Conservation (phyloP, 2,113 vertebrate genomes). For the Anthoscopus minutus region DNA sequence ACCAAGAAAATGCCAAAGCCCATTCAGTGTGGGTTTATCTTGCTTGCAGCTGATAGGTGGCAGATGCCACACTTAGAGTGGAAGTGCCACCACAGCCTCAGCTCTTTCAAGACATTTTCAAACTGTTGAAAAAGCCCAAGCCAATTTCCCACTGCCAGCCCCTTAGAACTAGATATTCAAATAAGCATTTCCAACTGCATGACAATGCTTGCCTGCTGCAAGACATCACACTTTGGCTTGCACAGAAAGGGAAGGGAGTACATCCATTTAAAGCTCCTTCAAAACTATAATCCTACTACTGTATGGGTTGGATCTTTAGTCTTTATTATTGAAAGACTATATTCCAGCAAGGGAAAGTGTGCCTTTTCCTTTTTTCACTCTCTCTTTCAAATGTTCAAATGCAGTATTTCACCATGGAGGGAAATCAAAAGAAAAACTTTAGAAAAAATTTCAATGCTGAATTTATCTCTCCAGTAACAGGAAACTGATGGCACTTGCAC, state of each 20-base stretch:
- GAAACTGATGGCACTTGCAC: neutral
- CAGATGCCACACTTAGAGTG: neutral
- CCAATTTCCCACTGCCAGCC: neutral
- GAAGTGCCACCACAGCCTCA: neutral
- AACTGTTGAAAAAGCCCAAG: neutral
- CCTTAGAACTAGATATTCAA: neutral
- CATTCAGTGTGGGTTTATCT: neutral
- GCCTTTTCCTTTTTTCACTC: neutral
- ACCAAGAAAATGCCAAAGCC: neutral
- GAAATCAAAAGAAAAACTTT: neutral
- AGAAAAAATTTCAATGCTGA: neutral
- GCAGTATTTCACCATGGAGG: neutral
- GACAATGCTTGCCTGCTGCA: neutral
- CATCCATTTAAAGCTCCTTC: neutral
- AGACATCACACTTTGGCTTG: neutral
- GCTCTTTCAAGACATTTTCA: neutral
- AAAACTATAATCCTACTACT: neutral
- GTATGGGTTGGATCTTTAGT: neutral
- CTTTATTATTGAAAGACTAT: neutral
- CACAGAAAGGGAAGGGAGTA: neutral
- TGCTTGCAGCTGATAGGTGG: neutral
- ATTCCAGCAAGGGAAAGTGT: neutral
- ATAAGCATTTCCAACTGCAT: neutral
- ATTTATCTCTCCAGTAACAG: neutral
- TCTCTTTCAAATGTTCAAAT: neutral